Conservation (phyloP, 2,113 vertebrate genomes). For the Catharus fuscescens region DNA sequence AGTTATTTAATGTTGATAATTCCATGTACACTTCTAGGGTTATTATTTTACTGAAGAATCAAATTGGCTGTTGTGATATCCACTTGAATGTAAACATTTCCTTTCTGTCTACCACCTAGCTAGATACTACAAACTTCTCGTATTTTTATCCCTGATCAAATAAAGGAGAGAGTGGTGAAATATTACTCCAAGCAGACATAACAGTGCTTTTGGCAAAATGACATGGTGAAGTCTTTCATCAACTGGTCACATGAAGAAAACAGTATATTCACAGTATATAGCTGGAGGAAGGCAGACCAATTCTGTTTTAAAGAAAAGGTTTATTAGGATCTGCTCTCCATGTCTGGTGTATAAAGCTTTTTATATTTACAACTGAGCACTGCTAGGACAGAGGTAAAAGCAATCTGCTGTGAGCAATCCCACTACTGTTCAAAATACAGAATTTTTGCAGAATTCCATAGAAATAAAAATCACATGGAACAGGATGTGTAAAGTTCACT, state of each 20-base stretch:
- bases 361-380: background rate
- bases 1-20: background rate
- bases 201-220: conserved; percentile 2
- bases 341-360: background rate
- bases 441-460: background rate
- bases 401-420: background rate
- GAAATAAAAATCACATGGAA: background rate
- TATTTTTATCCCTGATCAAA: conserved; percentile 34
- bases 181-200: conserved; percentile 40
- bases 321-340: background rate
- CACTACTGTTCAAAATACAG: background rate
- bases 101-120: background rate
- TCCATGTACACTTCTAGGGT: background rate
- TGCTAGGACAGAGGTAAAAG: background rate
- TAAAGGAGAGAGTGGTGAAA: conserved; percentile 59
- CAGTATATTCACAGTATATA: background rate
- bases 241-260: background rate
- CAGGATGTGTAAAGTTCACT: background rate
- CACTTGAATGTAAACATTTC: conserved; percentile 22
- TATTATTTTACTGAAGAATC: conserved; percentile 3
- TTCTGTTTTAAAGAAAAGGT: background rate
- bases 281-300: background rate
- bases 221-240: background rate
- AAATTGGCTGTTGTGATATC: background rate
- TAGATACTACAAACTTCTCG: background rate